These are phyloP conservation scores for Denticeps clupeoides DNA, from an alignment of 2,797 vertebrate genomes.

Conservation along the genomic window DNA sequence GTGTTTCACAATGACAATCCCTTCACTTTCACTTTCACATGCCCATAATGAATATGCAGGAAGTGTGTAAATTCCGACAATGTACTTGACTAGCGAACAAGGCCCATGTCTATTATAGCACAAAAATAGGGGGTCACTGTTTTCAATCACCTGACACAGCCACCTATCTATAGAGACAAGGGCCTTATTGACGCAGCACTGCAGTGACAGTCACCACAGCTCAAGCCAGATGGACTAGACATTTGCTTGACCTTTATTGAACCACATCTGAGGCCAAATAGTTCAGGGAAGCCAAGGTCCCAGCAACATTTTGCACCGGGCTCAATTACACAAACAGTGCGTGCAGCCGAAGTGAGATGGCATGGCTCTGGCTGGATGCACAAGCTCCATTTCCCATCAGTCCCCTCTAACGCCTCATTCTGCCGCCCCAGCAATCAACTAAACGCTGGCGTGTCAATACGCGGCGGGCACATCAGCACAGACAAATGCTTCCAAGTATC, in stretches of 20 bases:
- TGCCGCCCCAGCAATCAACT: background rate
- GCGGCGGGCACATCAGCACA: conserved; percentile 13
- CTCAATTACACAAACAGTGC: background rate
- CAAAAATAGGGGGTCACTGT: no score
- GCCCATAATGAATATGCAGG: no score
- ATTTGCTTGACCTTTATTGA: background rate
- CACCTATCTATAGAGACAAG: no score
- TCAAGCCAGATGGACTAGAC: no score
- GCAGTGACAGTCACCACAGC: background rate
- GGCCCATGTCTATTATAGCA: no score
- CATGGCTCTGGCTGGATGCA: background rate
- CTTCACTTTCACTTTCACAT: no score
- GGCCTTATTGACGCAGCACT: background rate
- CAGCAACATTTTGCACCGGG: background rate
- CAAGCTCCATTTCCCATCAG: background rate
- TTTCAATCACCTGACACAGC: no score
- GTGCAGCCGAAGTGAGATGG: background rate
- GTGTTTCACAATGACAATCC: no score
- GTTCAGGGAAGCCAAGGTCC: background rate
- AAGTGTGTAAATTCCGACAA: no score
- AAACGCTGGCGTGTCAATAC: conserved; percentile 18
- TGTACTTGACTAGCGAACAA: no score
- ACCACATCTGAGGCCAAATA: background rate
- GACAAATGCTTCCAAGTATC: conserved; percentile 3
- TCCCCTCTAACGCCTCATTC: no score